A percentile compares a stretch with the other conserved stretches of the same genome.
These are phyloP conservation scores for Spodoptera litura DNA, from an alignment of 1,140 invertebrate species.

Conservation along the genomic window DNA sequence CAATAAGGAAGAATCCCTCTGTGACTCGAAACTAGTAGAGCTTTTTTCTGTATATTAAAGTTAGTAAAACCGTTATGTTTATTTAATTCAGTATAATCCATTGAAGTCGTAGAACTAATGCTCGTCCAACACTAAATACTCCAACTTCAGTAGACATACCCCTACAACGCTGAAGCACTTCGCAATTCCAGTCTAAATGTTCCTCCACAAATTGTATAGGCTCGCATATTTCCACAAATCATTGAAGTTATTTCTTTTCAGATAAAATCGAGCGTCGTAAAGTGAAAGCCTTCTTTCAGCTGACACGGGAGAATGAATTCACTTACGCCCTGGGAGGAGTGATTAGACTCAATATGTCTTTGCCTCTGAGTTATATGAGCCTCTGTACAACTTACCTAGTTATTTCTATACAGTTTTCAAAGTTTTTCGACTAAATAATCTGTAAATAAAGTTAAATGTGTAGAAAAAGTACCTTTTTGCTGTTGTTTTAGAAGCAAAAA, in stretches of 20 bases:
- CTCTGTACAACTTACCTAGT: conserved; percentile 73
- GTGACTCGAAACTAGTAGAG: too few species aligned
- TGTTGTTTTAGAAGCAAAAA: too few species aligned
- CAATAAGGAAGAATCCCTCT: too few species aligned
- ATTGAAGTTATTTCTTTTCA: conserved; percentile 57
- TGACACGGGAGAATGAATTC: conserved; percentile 68
- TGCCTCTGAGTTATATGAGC: conserved; percentile 69
- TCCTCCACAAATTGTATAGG: background rate
- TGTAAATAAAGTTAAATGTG: too few species aligned
- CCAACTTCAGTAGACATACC: too few species aligned
- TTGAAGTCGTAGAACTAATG: too few species aligned
- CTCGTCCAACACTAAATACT: too few species aligned
- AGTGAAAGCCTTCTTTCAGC: conserved; percentile 69
- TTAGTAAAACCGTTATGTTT: too few species aligned
- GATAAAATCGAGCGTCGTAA: conserved; percentile 66
- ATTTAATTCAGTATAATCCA: too few species aligned
- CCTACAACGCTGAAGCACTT: too few species aligned
- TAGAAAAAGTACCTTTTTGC: too few species aligned
- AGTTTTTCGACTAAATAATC: conserved; percentile 66
- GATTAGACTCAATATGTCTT: conserved; percentile 69
- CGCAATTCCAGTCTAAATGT: background rate
- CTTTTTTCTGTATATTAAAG: too few species aligned
- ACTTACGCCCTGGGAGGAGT: conserved; percentile 67
- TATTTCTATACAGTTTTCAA: conserved; percentile 74
- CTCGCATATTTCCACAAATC: conserved; percentile 15